Conservation (phyloP, 64 coral and sea anemone species). For the Montipora sp. region DNA sequence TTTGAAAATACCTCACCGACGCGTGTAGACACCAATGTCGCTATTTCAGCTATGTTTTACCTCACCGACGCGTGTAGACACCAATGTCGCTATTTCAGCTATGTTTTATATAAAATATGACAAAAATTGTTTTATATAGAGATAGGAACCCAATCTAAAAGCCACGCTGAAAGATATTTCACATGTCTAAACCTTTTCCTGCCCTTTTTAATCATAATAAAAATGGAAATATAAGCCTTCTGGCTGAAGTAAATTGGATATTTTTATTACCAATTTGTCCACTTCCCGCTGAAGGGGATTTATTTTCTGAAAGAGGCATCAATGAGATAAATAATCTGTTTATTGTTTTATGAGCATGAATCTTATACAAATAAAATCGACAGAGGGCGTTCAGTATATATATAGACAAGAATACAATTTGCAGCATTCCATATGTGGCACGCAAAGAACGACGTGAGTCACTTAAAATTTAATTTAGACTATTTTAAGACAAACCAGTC, state of each 20-base stretch:
- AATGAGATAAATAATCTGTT: background rate
- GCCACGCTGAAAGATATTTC: conserved; percentile 39
- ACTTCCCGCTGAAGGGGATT: background rate
- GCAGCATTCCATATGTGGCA: background rate
- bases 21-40: background rate
- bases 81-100: background rate
- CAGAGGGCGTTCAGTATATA: background rate
- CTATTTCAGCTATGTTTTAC: background rate
- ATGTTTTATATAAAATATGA: conserved; percentile 18
- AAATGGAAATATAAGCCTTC: too few relatives aligned
- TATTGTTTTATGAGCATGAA: background rate
- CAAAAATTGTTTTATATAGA: background rate
- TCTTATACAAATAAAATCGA: background rate
- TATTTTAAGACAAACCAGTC: background rate
- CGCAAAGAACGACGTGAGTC: background rate
- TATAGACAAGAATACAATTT: background rate
- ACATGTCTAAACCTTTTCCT: background rate
- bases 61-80: background rate
- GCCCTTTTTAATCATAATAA: too few relatives aligned
- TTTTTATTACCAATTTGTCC: background rate
- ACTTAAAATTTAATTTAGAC: background rate
- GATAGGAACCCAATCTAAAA: background rate
- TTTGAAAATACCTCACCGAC: too few relatives aligned
- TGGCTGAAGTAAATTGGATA: too few relatives aligned
- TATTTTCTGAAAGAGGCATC: background rate